These are phyloP conservation scores for Portunus trituberculatus DNA, from an alignment of 1,140 invertebrate genomes.

Conservation along the genomic window DNA sequence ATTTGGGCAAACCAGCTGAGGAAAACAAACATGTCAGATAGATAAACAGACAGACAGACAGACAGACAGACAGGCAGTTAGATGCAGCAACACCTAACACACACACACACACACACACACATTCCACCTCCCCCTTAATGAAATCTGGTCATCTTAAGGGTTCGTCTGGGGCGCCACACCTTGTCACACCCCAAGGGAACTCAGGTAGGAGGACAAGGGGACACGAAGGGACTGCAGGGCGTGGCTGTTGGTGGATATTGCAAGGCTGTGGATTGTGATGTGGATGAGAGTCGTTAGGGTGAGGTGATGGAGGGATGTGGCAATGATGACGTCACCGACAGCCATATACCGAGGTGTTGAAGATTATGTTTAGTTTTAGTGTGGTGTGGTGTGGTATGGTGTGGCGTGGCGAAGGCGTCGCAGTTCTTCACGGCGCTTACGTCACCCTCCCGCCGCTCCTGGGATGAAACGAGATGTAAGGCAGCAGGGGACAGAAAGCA, in stretches of 20 bases:
- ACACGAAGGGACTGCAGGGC: no score
- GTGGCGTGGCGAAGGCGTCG: background rate
- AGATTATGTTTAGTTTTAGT: no score
- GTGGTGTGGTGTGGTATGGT: no score
- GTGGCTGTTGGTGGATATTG: no score
- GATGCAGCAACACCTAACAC: background rate
- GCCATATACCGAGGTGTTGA: background rate
- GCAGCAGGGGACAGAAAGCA: conserved; percentile 24
- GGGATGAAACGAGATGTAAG: conserved; percentile 13
- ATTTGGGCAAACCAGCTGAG: no score
- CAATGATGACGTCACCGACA: background rate
- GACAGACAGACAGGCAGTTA: no score
- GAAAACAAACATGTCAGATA: no score
- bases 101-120: conserved; percentile 42
- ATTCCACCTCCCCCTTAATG: background rate
- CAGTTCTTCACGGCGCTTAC: background rate
- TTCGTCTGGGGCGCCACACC: background rate
- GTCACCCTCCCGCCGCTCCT: background rate
- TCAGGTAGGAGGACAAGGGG: no score
- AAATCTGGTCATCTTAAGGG: background rate
- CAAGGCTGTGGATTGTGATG: background rate
- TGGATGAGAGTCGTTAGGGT: background rate
- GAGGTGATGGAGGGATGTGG: background rate
- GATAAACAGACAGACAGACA: no score
- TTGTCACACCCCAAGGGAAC: background rate